Conservation (phyloP, 2,888 invertebrate species). For the Aromia moschata region DNA sequence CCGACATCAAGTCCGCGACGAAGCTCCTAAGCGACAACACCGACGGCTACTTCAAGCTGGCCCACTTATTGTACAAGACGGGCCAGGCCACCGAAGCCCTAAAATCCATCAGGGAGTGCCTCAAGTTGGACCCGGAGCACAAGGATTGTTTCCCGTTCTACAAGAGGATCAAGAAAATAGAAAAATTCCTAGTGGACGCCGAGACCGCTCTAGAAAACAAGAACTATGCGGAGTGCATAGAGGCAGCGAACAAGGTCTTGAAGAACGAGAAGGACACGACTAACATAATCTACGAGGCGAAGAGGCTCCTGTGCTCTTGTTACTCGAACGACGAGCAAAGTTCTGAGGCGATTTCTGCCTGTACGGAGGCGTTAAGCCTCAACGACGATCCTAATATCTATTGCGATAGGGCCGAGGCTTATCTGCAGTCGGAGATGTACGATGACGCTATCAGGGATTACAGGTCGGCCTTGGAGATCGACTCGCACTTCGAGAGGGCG, state of each 20-base stretch:
- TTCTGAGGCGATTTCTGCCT: conserved; percentile 77
- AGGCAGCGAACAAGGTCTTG: conserved; percentile 72
- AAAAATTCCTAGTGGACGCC: conserved; percentile 78
- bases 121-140: conserved; percentile 97
- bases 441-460: conserved; percentile 92
- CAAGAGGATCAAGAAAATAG: conserved; percentile 94
- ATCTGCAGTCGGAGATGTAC: conserved; percentile 86
- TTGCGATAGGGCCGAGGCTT: conserved; percentile 93
- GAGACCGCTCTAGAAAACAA: conserved; percentile 70
- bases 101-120: conserved; percentile 94
- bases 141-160: conserved; percentile 95
- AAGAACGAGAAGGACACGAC: conserved; percentile 75
- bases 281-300: conserved; percentile 78
- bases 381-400: conserved; percentile 79
- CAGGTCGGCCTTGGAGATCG: conserved; percentile 85
- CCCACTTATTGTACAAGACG: conserved; percentile 84
- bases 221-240: conserved; percentile 75
- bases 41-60: conserved; percentile 83
- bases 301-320: conserved; percentile 84
- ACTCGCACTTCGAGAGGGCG: conserved; percentile 81
- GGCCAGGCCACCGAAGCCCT: conserved; percentile 93
- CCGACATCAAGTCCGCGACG: conserved; percentile 89
- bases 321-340: conserved; percentile 75
- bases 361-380: conserved; percentile 81
- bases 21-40: conserved; percentile 94